phyloP scores from a whole-genome alignment of 2,888 invertebrate species.

The Agonopterix arenella region DNA sequence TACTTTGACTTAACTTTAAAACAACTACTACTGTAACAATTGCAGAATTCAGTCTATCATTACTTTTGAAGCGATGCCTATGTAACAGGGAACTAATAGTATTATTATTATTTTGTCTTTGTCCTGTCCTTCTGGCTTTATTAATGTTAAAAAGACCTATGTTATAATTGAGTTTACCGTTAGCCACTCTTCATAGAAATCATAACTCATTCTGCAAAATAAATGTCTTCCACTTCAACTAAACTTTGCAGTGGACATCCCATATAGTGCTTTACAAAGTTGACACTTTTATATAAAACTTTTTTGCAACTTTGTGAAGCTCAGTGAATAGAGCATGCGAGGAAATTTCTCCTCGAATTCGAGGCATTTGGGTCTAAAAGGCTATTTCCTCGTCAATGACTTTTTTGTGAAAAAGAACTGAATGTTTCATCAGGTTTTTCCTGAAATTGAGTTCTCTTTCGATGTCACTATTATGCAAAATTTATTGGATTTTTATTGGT shows the following conservation, averaged over 20 bases:
- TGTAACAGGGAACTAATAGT: too few relatives aligned
- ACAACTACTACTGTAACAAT: too few relatives aligned
- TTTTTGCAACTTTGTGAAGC: slow-evolving; percentile 4
- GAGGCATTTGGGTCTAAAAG: slow-evolving; percentile 5
- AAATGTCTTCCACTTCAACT: too few relatives aligned
- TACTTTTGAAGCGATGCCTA: too few relatives aligned
- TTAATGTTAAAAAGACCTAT: neutral
- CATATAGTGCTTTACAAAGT: slow-evolving; percentile 5
- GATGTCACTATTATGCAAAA: too few relatives aligned
- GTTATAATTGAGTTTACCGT: neutral
- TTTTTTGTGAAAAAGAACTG: slow-evolving; percentile 2
- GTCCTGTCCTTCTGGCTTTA: too few relatives aligned
- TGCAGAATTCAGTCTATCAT: too few relatives aligned
- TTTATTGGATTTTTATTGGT: too few relatives aligned
- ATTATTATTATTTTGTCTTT: too few relatives aligned
- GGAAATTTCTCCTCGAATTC: slow-evolving; percentile 2
- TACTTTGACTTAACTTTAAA: too few relatives aligned
- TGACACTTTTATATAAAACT: slow-evolving; percentile 8
- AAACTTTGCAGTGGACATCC: slow-evolving; percentile 3
- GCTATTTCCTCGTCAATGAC: slow-evolving; percentile 6
- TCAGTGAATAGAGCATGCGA: neutral
- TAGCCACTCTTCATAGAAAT: neutral
- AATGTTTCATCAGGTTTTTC: slow-evolving; percentile 3
- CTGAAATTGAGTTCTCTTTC: slow-evolving; percentile 5
- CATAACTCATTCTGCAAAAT: neutral